A percentile compares a stretch with the other conserved stretches of the same genome.
phyloP scores from a whole-genome alignment of 2,113 vertebrate species.

The Campylomormyrus tamandua region DNA sequence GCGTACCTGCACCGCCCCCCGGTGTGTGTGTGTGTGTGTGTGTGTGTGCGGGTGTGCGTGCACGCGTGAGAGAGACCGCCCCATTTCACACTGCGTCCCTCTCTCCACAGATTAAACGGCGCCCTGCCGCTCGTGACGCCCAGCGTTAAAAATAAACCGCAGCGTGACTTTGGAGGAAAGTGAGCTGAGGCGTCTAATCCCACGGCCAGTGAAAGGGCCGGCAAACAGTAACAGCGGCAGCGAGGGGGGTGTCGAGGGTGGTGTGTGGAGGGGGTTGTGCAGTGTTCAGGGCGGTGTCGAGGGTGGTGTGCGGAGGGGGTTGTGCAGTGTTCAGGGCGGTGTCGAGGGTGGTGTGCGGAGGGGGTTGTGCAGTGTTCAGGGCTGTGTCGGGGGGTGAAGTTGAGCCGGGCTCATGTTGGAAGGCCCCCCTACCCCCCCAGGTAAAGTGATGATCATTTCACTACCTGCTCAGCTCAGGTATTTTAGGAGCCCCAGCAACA shows the following conservation, averaged over 20 bases:
- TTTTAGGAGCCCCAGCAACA: too few relatives aligned
- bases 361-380: too few relatives aligned
- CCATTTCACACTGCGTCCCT: too few relatives aligned
- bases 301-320: neutral
- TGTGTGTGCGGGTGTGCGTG: neutral
- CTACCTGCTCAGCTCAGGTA: too few relatives aligned
- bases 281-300: neutral
- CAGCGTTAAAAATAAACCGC: neutral
- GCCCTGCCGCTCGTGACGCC: neutral
- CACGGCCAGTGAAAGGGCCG: neutral
- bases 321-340: too few relatives aligned
- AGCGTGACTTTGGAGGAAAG: neutral
- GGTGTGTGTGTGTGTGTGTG: neutral
- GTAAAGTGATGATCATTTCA: too few relatives aligned
- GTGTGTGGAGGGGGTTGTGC: neutral
- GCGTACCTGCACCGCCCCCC: neutral
- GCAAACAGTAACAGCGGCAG: neutral
- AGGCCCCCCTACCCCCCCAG: too few relatives aligned
- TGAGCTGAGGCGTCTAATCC: neutral
- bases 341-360: too few relatives aligned
- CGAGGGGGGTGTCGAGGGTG: too few relatives aligned
- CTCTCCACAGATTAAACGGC: neutral
- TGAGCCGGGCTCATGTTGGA: too few relatives aligned
- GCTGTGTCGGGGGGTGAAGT: neutral
- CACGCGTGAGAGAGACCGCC: neutral